A percentile compares a stretch with the other conserved stretches of the same genome.
These are phyloP conservation scores for Psittacula cyanocephala DNA, from an alignment of 2,113 vertebrate species.

Conservation along the genomic window DNA sequence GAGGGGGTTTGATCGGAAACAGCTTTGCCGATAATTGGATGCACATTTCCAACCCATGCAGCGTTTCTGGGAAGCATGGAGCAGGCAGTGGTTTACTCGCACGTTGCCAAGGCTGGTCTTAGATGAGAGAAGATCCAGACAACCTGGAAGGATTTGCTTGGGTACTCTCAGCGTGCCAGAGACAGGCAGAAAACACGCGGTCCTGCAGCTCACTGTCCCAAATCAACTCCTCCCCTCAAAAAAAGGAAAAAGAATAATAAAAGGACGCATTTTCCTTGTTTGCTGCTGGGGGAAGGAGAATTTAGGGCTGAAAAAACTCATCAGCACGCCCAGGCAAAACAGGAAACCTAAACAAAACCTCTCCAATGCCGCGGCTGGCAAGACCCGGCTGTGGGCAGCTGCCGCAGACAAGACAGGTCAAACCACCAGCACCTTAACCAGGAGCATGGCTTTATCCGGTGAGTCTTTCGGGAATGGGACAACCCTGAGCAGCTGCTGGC, in stretches of 20 bases:
- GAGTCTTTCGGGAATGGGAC: neutral
- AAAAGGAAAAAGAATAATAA: neutral
- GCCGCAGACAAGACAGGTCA: neutral
- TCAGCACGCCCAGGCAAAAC: neutral
- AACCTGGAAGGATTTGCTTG: neutral
- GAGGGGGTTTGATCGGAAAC: neutral
- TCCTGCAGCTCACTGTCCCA: neutral
- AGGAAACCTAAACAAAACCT: neutral
- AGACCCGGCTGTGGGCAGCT: neutral
- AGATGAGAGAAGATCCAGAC: neutral
- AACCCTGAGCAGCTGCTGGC: neutral
- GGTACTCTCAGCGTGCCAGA: neutral
- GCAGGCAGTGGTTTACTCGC: neutral
- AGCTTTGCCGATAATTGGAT: neutral
- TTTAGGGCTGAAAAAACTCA: neutral
- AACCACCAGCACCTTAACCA: neutral
- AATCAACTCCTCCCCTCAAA: neutral
- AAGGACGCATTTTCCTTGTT: neutral
- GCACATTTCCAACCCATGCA: neutral
- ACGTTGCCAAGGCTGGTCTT: neutral
- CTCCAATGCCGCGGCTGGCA: rapidly evolving
- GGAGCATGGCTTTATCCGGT: rapidly evolving
- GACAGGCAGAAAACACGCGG: neutral
- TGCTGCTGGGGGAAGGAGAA: rapidly evolving
- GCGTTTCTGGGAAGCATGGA: neutral